A percentile compares a stretch with the other conserved stretches of the same genome.
Evolutionary conservation across 2,888 invertebrate species (phyloP).

Genomic region (Noctua fimbriata): DNA sequence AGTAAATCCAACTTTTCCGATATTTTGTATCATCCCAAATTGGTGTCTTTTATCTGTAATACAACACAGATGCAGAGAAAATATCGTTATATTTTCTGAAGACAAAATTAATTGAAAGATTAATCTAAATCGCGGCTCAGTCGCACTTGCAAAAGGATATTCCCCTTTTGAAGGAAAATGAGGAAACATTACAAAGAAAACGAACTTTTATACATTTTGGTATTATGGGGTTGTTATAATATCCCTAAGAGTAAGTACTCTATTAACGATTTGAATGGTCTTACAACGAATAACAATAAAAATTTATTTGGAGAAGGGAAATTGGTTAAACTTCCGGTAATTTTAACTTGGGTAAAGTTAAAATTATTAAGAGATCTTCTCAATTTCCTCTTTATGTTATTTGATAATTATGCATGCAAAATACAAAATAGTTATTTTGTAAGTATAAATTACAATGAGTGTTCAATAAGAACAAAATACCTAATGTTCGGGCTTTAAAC

Average conservation of each 20-base stretch:
- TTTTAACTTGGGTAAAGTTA: too few species aligned
- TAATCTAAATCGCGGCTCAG: conserved; percentile 57
- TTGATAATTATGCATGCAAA: not conserved
- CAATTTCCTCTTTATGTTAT: not conserved
- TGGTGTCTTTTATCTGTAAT: conserved; percentile 29
- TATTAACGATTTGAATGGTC: conserved; percentile 19
- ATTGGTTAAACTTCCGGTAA: conserved; percentile 6
- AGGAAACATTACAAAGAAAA: conserved; percentile 41
- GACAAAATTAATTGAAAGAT: conserved; percentile 68
- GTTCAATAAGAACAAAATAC: not conserved
- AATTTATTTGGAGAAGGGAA: conserved; percentile 6
- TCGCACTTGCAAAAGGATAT: conserved; percentile 24
- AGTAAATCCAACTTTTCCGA: conserved; percentile 1
- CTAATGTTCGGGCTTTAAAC: not conserved
- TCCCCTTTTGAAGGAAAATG: conserved; percentile 56
- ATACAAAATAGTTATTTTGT: not conserved
- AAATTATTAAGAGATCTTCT: not conserved
- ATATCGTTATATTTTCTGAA: conserved; percentile 58
- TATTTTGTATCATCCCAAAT: conserved; percentile 9
- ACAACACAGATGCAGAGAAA: conserved; percentile 34
- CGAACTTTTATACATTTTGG: conserved; percentile 15
- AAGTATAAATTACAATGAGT: not conserved
- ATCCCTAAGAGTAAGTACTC: not conserved
- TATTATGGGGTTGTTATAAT: not conserved
- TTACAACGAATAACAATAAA: conserved; percentile 5